phyloP scores from a whole-genome alignment of 2,888 invertebrate genomes.

The Eustalomyia histrio region DNA sequence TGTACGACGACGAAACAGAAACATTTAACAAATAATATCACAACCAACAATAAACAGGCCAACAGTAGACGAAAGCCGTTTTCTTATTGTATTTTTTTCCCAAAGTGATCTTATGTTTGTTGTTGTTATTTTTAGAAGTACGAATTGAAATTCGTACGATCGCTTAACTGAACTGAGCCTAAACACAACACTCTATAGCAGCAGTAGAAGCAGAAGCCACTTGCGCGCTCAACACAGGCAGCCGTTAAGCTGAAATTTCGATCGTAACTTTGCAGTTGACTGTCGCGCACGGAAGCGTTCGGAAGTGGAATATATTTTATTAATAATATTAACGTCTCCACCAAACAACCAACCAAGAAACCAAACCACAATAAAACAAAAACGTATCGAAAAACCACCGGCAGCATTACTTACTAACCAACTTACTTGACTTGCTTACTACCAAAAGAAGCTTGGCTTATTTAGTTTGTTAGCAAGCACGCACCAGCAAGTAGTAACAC shows the following conservation, averaged over 20 bases:
- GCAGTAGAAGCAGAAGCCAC: slow-evolving; percentile 72
- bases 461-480: slow-evolving; percentile 65
- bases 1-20: slow-evolving; percentile 63
- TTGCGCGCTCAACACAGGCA: slow-evolving; percentile 77
- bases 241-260: slow-evolving; percentile 79
- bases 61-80: neutral
- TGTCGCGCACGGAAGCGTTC: slow-evolving; percentile 80
- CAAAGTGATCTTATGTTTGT: slow-evolving; percentile 57
- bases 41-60: slow-evolving; percentile 28
- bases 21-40: slow-evolving; percentile 60
- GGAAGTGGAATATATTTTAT: slow-evolving; percentile 80
- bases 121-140: slow-evolving; percentile 53
- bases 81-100: slow-evolving; percentile 49
- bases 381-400: slow-evolving; percentile 23
- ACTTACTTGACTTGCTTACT: slow-evolving; percentile 60
- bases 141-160: slow-evolving; percentile 61
- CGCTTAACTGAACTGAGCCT: slow-evolving; percentile 41
- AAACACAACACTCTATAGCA: slow-evolving; percentile 52
- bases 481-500: slow-evolving; percentile 63
- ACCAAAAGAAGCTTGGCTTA: slow-evolving; percentile 62
- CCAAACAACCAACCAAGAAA: slow-evolving; percentile 36
- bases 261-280: slow-evolving; percentile 80
- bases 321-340: slow-evolving; percentile 77
- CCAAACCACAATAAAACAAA: slow-evolving; percentile 39
- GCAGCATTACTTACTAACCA: slow-evolving; percentile 49